Evolutionary conservation across 2,797 vertebrate genomes (phyloP), one percentile per base, ranked within the genome.

Genomic region (Thripadectes ignobilis): DNA sequence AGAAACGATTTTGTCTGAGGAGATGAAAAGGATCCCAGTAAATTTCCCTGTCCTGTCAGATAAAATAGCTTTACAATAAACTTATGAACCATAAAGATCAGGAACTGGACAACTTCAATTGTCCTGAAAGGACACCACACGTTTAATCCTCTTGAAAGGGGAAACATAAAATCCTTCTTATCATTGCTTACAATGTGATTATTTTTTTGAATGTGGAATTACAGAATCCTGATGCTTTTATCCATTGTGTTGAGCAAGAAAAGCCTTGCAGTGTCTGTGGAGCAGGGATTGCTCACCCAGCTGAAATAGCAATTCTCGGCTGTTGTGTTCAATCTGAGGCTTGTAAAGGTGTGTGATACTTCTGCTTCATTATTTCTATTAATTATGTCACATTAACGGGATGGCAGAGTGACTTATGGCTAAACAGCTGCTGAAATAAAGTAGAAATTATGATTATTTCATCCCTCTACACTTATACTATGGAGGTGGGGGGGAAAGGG

Each of bases 21-120:
- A 88, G 94, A 45, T 95, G 83, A 95, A 95, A 97, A 63, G 71
- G 30, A 59, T 90, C 51, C 73, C 69, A 17, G 88, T 95, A 74
- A 88, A 97, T 95, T 74, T 97, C 69, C 88, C 63, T 14, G 52
- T 74, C 8, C 58, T 92, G 81, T 82, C 63, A 89, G 46, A 49
- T 88, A 57, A 96, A 95, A 93, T 66, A 96, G 51, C 81, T 96
- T 95, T 87, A 59, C 30, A 84, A 14, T 88, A 73, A 95, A 71
- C 79, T 91, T 72, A 11, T 84, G 82, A 96, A 76, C 68, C 48
- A 26, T 54, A 73, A 63, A 71, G 48, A 76, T 96, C 88, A 96
- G 91, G 79, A 94, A 48, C n/a, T 72, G 79, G 75, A 68, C 88
- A 84, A 89, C 24, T 88, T 24, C 30, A 88, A 67, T 84, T 83